Base-by-base conservation (phyloP, 2,888 invertebrate species). In the Homarus gammarus region DNA sequence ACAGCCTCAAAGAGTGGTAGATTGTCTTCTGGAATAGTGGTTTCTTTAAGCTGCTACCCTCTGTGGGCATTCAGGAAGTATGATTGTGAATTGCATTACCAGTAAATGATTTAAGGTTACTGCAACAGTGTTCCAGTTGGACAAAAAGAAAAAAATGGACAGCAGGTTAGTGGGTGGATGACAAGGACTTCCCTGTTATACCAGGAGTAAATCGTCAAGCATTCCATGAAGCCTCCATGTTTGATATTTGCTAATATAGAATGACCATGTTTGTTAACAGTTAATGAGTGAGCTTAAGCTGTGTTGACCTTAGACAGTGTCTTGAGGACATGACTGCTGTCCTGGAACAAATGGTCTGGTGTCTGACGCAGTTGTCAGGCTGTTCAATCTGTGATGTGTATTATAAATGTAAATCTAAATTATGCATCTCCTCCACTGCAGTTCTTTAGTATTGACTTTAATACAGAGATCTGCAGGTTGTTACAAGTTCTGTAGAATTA, bases 311-410 rank as follows among this genome's bases (percentile, higher is more conserved):
- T 44, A 75, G n/a, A n/a, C n/a, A n/a, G 64, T 75, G 75, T 64
- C 75, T 77, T 84, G 68, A 51, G 51, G 84, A 72, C 64, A 38
- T 70, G 44, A 64, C 81, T 61, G 73, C 64, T 88, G 82, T 64
- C 77, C 87, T 56, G 73, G 75, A 88, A 68, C 87, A 68, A 82
- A 68, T 87, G 87, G 82, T 88, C 75, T 73, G 81, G 82, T 84
- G 84, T 38, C 83, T 81, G 88, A 70, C 61, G 27, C 81, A 82
- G 61, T 75, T 87, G 87, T 89, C 88, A 83, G 88, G 44, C 84
- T 72, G 75, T 84, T 89, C 68, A 89, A 89, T 84, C 88, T 89
- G 88, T 89, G 88, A 89, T 89, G 84, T 89, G 88, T 89, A 89
- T 78, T 78, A 89, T 89, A 89, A 78, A 33, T 89, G 88, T 89